phyloP scores from a whole-genome alignment of 2,888 invertebrate genomes.

The Platerodrilus igneus region DNA sequence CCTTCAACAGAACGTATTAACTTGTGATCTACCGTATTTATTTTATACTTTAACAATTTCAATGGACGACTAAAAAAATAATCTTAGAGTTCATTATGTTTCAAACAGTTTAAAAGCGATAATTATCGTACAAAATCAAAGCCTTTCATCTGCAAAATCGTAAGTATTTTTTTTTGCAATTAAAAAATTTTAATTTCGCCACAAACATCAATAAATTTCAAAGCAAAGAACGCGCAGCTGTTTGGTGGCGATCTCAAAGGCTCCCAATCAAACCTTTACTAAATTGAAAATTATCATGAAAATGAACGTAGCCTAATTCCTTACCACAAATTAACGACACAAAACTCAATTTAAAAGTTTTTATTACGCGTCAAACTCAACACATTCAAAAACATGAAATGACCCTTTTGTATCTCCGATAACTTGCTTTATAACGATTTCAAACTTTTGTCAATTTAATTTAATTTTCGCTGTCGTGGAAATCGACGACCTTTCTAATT shows the following conservation, averaged over 20 bases:
- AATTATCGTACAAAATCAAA: too few relatives aligned
- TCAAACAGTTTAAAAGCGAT: too few relatives aligned
- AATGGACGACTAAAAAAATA: too few relatives aligned
- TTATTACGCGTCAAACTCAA: too few relatives aligned
- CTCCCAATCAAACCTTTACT: slow-evolving; percentile 7
- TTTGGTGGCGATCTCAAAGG: slow-evolving; percentile 10
- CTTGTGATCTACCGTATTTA: too few relatives aligned
- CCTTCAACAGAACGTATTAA: too few relatives aligned
- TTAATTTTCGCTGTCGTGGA: slow-evolving; percentile 22
- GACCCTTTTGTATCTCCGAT: slow-evolving; percentile 12
- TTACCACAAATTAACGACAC: slow-evolving; percentile 7
- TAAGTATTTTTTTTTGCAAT: slow-evolving; percentile 9
- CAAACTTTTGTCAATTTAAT: slow-evolving; percentile 29
- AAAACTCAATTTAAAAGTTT: slow-evolving; percentile 11
- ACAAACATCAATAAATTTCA: slow-evolving; percentile 11
- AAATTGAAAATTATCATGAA: slow-evolving; percentile 13
- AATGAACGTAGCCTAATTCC: slow-evolving; percentile 11
- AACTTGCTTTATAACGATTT: slow-evolving; percentile 16
- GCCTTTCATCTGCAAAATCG: too few relatives aligned
- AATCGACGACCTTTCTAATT: slow-evolving; percentile 19
- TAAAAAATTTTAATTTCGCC: slow-evolving; percentile 10
- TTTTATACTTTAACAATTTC: too few relatives aligned
- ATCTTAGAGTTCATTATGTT: too few relatives aligned
- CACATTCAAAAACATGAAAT: slow-evolving; percentile 18
- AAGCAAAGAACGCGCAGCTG: slow-evolving; percentile 9